These are phyloP conservation scores for Champsocephalus gunnari DNA, from an alignment of 2,797 vertebrate genomes.

Conservation along the genomic window DNA sequence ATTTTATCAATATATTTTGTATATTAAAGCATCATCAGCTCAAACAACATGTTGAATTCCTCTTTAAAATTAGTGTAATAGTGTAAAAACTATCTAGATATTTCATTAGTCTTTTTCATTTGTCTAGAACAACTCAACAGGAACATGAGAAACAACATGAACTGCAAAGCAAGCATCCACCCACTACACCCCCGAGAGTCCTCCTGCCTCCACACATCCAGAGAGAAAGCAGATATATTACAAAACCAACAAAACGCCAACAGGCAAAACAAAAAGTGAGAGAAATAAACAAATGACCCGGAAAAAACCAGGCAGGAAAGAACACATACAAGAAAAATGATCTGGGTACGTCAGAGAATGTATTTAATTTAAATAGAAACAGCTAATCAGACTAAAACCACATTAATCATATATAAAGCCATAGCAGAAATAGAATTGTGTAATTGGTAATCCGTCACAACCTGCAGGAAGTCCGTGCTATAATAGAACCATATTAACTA, in stretches of 20 bases:
- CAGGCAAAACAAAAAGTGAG: background rate
- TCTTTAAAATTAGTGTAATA: background rate
- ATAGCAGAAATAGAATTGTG: slow-evolving; percentile 31
- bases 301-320: background rate
- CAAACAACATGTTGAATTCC: background rate
- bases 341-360: background rate
- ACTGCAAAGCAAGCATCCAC: background rate
- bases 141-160: too few species aligned
- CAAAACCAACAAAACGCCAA: background rate
- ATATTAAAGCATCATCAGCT: background rate
- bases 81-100: background rate
- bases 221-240: background rate
- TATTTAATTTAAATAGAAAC: background rate
- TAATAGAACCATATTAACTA: slow-evolving; percentile 18
- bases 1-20: background rate
- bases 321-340: background rate
- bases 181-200: background rate
- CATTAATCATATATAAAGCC: background rate
- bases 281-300: slow-evolving; percentile 8
- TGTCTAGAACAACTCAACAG: too few species aligned
- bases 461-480: slow-evolving; percentile 14
- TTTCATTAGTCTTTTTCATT: too few species aligned
- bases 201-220: background rate
- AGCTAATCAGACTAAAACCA: background rate
- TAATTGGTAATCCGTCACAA: slow-evolving; percentile 16